Base-by-base conservation (phyloP, 2,113 vertebrate species). In the Anseranas semipalmata region DNA sequence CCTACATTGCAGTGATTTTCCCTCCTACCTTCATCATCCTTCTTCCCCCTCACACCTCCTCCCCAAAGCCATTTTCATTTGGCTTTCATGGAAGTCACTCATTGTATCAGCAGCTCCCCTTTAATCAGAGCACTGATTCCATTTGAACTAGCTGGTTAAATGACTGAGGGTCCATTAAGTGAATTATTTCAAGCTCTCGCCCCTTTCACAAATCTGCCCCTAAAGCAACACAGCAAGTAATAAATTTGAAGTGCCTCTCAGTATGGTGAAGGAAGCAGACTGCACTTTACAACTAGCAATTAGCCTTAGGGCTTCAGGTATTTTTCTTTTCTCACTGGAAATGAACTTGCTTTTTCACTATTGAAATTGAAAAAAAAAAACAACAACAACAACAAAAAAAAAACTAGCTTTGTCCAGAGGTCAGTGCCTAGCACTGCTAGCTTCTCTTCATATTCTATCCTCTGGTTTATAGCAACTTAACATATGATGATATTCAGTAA, bases 281-380 rank as follows among this genome's bases (percentile, higher is more conserved):
- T 82, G 52, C 15, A 73, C 28, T 97, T 97, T 90, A 93, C 24
- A 94, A 85, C 45, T n/a, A 92, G 60, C 50, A 92, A 89, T 94
- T 94, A 96, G 73, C 95, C 65, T 90, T 21, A 62, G 50, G 72
- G 13, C 58, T 97, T 90, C 37, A 94, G 50, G 52, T 91, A 93
- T 96, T 85, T 91, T 95, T 81, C 53, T 93, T 70, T 60, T 37
- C 59, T 71, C 27, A 66, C 15, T 53, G 39, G 52, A 79, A 74
- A 75, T 81, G 7, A 62, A 77, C 19, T 16, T 28, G 22, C 7
- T 30, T 75, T 37, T 33, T 7, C 22, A 35, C n/a, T 24, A 15
- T 19, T 32, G 18, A 56, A 56, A 32, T 32, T 32, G 33, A 56
- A 56, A 58, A 58, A 6, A 50, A 50, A 22, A 15, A 41, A 63